Percentiles rank a stretch among this genome's conserved stretches.
Evolutionary conservation across 2,797 vertebrate genomes (phyloP).

Genomic region (Stomatorhinus walkeri): DNA sequence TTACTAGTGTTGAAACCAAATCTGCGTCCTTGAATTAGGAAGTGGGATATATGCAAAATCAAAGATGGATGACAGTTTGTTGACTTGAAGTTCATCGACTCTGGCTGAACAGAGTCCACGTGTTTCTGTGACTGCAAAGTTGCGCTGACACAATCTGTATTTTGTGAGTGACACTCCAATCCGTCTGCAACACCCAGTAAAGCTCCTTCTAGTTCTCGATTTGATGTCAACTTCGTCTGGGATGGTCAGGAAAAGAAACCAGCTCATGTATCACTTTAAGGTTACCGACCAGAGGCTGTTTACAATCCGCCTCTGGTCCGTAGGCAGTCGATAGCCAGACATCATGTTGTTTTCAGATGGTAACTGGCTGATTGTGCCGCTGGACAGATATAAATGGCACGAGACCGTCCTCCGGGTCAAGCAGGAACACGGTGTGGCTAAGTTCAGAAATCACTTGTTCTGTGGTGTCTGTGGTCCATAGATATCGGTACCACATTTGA

Average conservation of each 20-base stretch:
- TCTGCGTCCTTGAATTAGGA: not conserved
- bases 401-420: not conserved
- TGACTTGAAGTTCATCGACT: not conserved
- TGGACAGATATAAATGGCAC: conserved; percentile 2
- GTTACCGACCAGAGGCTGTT: not conserved
- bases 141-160: not conserved
- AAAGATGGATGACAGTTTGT: not conserved
- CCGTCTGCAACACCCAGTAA: not conserved
- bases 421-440: not conserved
- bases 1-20: not conserved
- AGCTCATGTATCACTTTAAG: not conserved
- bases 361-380: not conserved
- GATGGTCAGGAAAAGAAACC: not conserved
- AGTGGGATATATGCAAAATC: not conserved
- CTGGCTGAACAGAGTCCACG: not conserved
- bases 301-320: not conserved
- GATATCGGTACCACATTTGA: not conserved
- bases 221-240: not conserved
- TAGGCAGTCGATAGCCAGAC: not conserved
- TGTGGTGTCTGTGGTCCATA: not conserved
- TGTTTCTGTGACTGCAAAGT: not conserved
- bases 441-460: not conserved
- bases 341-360: conserved; percentile 9
- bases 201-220: not conserved
- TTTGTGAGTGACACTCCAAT: not conserved